A percentile compares a stretch with the other conserved stretches of the same genome.
Conservation (phyloP, 2,797 vertebrate species). For the Muscicapa comitata region DNA sequence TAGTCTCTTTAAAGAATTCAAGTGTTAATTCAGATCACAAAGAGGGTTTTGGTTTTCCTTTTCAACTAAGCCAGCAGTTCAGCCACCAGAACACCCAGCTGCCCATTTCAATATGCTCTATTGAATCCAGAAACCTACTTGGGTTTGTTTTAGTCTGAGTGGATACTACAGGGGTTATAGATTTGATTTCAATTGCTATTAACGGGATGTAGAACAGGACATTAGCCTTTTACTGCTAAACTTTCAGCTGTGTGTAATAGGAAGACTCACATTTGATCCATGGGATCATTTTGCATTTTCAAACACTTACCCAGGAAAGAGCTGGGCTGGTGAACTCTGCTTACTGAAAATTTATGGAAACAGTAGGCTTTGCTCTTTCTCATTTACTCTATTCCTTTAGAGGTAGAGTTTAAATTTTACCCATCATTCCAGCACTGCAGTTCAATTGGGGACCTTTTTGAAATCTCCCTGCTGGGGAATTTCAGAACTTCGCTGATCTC, state of each 20-base stretch:
- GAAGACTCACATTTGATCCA: constrained; percentile 30
- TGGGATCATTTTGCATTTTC: constrained; percentile 37
- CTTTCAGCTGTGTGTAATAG: not conserved
- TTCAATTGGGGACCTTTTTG: not conserved
- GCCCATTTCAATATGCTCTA: constrained; percentile 32
- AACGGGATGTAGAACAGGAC: constrained; percentile 32
- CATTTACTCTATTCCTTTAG: not conserved
- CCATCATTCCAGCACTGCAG: not conserved
- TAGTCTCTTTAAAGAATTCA: not conserved
- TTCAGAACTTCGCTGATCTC: not conserved
- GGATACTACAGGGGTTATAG: not conserved
- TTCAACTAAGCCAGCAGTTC: not conserved
- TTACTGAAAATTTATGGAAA: not conserved
- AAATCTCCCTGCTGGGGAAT: not conserved
- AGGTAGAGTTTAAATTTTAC: not conserved
- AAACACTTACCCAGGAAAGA: not conserved
- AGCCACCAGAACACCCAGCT: constrained; percentile 46
- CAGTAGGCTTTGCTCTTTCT: not conserved
- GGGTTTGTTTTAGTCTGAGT: not conserved
- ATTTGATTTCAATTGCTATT: constrained; percentile 52
- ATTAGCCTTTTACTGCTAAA: constrained; percentile 24
- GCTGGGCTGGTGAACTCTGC: not conserved
- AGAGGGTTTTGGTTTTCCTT: not conserved
- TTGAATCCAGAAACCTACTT: constrained; percentile 31
- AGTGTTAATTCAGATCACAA: not conserved